Evolutionary conservation across 2,797 vertebrate species (phyloP).

Genomic region (Trichosurus vulpecula): DNA sequence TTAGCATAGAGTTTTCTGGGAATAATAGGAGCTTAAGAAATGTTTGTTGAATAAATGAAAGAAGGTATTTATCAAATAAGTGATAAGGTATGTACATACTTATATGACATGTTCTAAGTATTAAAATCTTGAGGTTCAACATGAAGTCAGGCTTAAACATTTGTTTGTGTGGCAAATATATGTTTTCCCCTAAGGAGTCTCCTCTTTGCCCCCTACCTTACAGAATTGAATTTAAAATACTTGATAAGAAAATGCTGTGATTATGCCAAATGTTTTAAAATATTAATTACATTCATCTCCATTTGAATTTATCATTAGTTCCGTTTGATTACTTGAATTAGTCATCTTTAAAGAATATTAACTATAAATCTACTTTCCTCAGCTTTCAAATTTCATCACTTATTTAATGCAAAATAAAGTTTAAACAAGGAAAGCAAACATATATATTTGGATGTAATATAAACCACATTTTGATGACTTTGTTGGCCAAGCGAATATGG

Average conservation of each 20-base stretch:
- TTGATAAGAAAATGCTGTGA: slow-evolving; percentile 58
- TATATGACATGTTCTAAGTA: slow-evolving; percentile 57
- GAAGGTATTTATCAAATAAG: slow-evolving; percentile 31
- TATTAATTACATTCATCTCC: slow-evolving; percentile 62
- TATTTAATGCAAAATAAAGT: slow-evolving; percentile 86
- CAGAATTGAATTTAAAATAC: slow-evolving; percentile 67
- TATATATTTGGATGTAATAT: slow-evolving; percentile 87
- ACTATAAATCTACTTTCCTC: slow-evolving; percentile 39
- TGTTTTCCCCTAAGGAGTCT: neutral
- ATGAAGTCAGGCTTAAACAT: slow-evolving; percentile 68
- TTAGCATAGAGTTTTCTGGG: neutral
- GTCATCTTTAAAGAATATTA: slow-evolving; percentile 47
- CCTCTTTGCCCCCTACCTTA: slow-evolving; percentile 45
- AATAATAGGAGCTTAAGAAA: neutral
- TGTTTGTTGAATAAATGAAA: neutral
- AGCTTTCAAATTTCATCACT: slow-evolving; percentile 63
- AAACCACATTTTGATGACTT: slow-evolving; percentile 88
- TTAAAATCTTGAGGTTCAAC: slow-evolving; percentile 60
- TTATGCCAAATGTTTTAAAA: slow-evolving; percentile 60
- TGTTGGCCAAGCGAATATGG: slow-evolving; percentile 83
- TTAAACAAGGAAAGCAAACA: slow-evolving; percentile 88
- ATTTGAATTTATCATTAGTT: slow-evolving; percentile 58
- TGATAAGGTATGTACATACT: slow-evolving; percentile 58
- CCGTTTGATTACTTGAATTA: slow-evolving; percentile 64
- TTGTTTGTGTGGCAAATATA: slow-evolving; percentile 57